A percentile compares a stretch with the other conserved stretches of the same genome.
Evolutionary conservation across 2,113 vertebrate genomes (phyloP).

Genomic region (Brachyistius frenatus): DNA sequence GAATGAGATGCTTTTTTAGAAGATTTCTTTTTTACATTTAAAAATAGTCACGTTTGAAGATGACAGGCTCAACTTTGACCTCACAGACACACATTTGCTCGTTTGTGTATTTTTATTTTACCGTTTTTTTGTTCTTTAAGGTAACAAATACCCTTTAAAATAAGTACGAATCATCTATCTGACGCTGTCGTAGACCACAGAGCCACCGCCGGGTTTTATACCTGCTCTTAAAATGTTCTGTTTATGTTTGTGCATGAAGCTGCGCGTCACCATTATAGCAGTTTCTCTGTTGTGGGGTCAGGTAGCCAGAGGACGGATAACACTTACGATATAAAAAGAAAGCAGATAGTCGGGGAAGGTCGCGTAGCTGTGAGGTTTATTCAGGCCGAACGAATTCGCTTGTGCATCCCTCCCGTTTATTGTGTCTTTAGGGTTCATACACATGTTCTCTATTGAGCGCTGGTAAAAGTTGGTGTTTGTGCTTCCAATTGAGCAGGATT

Average conservation of each 20-base stretch:
- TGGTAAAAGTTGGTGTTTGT: too few species aligned
- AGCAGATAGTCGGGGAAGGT: background rate
- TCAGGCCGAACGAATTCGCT: background rate
- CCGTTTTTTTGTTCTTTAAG: too few species aligned
- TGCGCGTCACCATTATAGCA: background rate
- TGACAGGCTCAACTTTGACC: too few species aligned
- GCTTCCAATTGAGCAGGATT: too few species aligned
- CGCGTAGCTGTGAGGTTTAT: background rate
- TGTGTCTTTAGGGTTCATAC: background rate
- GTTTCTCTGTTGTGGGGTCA: background rate
- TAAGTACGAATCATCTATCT: background rate
- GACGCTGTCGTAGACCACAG: background rate
- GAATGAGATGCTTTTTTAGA: background rate
- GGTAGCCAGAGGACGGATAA: constrained; percentile 1
- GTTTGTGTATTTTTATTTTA: too few species aligned
- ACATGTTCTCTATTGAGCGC: too few species aligned
- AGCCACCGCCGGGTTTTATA: background rate
- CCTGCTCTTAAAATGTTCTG: background rate
- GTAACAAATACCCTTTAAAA: background rate
- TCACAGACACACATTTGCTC: too few species aligned
- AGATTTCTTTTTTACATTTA: too few species aligned
- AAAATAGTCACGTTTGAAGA: too few species aligned
- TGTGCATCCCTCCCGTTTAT: background rate
- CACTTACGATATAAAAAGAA: background rate
- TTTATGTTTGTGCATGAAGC: constrained; percentile 8